Evolutionary conservation across 1,140 invertebrate species (phyloP).

Genomic region (Lordiphosa collinella): DNA sequence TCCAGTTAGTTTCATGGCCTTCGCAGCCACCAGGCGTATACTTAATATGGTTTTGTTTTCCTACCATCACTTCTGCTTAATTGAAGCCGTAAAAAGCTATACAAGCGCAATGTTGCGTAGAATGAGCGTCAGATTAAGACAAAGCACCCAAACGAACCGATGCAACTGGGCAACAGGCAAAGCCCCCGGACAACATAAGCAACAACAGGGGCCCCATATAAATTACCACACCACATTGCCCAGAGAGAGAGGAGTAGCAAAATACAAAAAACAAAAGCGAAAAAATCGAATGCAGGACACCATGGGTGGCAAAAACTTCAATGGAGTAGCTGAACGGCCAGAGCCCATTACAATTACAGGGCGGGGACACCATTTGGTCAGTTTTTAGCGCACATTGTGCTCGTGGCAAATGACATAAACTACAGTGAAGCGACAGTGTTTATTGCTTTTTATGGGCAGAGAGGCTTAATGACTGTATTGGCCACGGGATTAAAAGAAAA

Average conservation of each 20-base stretch:
- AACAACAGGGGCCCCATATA: conserved; percentile 35
- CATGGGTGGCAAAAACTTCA: conserved; percentile 33
- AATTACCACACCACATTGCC: conserved; percentile 40
- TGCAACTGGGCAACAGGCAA: conserved; percentile 25
- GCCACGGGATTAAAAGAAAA: no score
- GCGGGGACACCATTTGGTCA: conserved; percentile 30
- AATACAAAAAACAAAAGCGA: conserved; percentile 13
- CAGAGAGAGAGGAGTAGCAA: background rate
- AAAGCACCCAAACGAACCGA: conserved; percentile 51
- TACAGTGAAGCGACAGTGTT: conserved; percentile 57
- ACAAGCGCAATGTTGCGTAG: conserved; percentile 49
- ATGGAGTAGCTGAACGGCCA: conserved; percentile 26
- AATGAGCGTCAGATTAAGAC: conserved; percentile 64
- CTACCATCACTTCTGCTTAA: conserved; percentile 52
- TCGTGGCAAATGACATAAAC: conserved; percentile 66
- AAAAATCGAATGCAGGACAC: conserved; percentile 11
- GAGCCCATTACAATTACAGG: conserved; percentile 29
- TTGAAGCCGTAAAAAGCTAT: conserved; percentile 50
- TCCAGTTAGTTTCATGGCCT: background rate
- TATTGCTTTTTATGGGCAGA: conserved; percentile 72
- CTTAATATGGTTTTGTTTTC: conserved; percentile 15
- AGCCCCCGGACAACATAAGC: background rate
- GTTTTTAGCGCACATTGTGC: conserved; percentile 53
- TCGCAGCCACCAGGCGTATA: conserved; percentile 13
- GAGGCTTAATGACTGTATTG: conserved; percentile 58